Percentiles rank a stretch among this genome's conserved stretches.
phyloP scores from a whole-genome alignment of 2,888 invertebrate species.

The Cephalotes varians region DNA sequence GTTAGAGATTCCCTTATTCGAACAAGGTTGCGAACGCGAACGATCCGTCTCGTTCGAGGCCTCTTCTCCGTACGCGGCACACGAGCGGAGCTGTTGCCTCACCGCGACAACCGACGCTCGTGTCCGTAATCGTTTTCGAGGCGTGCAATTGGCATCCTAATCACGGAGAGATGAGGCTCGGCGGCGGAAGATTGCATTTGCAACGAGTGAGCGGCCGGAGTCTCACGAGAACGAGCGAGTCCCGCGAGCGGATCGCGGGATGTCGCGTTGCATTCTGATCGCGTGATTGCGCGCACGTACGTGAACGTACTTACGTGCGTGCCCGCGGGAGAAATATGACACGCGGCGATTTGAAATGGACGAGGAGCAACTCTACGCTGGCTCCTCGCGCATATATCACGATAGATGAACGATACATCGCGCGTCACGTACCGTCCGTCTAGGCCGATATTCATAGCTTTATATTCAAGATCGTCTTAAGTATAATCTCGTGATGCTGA shows the following conservation, averaged over 20 bases:
- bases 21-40: neutral
- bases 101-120: conserved; percentile 29
- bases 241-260: conserved; percentile 50
- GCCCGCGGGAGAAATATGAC: conserved; percentile 73
- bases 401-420: neutral
- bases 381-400: conserved; percentile 36
- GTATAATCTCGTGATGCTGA: neutral
- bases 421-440: neutral
- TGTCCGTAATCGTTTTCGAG: conserved; percentile 48
- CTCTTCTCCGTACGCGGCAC: neutral
- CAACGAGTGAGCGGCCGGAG: conserved; percentile 33
- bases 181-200: conserved; percentile 56
- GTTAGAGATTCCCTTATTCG: neutral
- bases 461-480: neutral
- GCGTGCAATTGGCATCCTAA: conserved; percentile 49
- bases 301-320: conserved; percentile 57
- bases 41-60: neutral
- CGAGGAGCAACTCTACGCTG: conserved; percentile 48
- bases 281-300: conserved; percentile 67
- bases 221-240: conserved; percentile 45
- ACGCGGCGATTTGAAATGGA: conserved; percentile 69
- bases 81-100: conserved; percentile 26
- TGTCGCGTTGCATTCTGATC: conserved; percentile 62
- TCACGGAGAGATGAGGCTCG: conserved; percentile 58
- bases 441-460: neutral